These are phyloP conservation scores for Ochotona curzoniae DNA, from an alignment of 2,113 vertebrate genomes.

Conservation along the genomic window DNA sequence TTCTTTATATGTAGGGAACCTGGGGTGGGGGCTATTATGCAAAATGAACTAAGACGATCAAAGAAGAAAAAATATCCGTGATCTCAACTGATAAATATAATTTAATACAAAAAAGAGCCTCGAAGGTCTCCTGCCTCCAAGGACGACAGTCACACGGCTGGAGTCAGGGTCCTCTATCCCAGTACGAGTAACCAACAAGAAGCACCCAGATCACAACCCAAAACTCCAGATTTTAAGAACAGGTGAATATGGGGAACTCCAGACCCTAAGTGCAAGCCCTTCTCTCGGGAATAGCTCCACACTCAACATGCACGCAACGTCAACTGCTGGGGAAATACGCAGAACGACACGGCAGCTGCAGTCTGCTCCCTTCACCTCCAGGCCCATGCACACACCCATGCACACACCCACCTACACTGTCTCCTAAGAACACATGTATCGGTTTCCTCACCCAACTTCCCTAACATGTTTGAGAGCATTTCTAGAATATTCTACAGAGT, in stretches of 20 bases:
- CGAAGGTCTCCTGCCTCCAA: not conserved
- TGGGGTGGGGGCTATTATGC: not conserved
- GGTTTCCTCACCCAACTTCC: not conserved
- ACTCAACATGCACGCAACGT: rapidly evolving
- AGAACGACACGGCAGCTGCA: rapidly evolving
- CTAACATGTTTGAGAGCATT: conserved; percentile 35
- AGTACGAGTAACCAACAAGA: no score
- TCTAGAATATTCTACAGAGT: conserved; percentile 78
- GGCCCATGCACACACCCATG: not conserved
- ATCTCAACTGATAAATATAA: not conserved
- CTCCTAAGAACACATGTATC: not conserved
- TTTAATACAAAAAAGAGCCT: not conserved
- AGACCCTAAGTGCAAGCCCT: not conserved
- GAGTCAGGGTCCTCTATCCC: not conserved
- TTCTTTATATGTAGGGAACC: not conserved
- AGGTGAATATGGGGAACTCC: not conserved
- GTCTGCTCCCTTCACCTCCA: no score
- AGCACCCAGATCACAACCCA: not conserved
- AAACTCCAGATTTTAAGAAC: not conserved
- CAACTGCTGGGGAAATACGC: rapidly evolving
- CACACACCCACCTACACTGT: not conserved
- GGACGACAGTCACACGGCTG: not conserved
- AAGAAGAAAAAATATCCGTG: not conserved
- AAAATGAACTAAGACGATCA: not conserved
- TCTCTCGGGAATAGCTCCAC: no score